phyloP scores from a whole-genome alignment of 2,888 invertebrate species.

The Rosalia funebris region DNA sequence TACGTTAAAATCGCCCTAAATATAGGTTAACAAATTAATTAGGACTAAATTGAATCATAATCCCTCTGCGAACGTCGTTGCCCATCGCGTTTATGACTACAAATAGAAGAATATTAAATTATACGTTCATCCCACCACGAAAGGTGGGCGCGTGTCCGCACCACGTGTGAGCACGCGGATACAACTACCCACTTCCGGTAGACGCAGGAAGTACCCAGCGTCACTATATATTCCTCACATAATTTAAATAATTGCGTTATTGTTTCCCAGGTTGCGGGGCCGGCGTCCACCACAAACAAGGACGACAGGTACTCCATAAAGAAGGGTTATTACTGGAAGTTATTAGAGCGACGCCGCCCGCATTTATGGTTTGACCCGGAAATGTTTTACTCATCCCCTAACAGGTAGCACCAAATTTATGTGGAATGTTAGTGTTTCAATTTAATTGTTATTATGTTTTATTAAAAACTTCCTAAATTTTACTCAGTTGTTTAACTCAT shows the following conservation, averaged over 20 bases:
- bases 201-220: slow-evolving; percentile 54
- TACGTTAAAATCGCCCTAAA: no score
- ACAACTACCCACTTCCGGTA: slow-evolving; percentile 58
- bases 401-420: no score
- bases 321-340: slow-evolving; percentile 27
- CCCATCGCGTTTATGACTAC: slow-evolving; percentile 16
- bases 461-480: no score
- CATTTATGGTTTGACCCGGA: slow-evolving; percentile 30
- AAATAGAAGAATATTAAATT: slow-evolving; percentile 25
- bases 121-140: slow-evolving; percentile 15
- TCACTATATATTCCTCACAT: slow-evolving; percentile 58
- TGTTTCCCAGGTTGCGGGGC: slow-evolving; percentile 51
- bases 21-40: background rate
- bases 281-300: slow-evolving; percentile 27
- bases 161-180: slow-evolving; percentile 57
- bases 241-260: slow-evolving; percentile 58
- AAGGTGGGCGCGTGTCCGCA: slow-evolving; percentile 49
- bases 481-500: no score
- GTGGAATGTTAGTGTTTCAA: no score
- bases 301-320: slow-evolving; percentile 29
- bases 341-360: slow-evolving; percentile 30
- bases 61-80: background rate
- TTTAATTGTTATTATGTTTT: no score
- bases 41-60: slow-evolving; percentile 10
- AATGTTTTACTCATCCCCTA: slow-evolving; percentile 18